A percentile compares a stretch with the other conserved stretches of the same genome.
Evolutionary conservation across 2,797 vertebrate genomes (phyloP).

Genomic region (Adrianichthys oophorus): DNA sequence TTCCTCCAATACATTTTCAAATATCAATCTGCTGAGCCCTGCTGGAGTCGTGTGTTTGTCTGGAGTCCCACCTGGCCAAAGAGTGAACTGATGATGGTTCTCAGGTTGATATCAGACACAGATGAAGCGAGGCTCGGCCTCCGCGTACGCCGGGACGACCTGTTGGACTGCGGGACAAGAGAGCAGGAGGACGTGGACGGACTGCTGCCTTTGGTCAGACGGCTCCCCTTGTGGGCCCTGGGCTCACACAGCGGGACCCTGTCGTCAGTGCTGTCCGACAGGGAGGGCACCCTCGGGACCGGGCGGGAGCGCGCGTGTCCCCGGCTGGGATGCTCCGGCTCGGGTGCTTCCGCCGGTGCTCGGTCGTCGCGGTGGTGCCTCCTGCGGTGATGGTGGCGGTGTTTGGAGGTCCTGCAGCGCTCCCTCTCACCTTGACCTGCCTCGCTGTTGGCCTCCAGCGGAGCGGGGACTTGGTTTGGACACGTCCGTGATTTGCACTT

Average conservation of each 20-base stretch:
- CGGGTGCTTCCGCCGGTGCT: slow-evolving; percentile 21
- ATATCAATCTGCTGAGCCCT: neutral
- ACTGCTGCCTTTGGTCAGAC: slow-evolving; percentile 47
- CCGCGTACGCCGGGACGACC: slow-evolving; percentile 79
- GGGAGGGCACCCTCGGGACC: slow-evolving; percentile 69
- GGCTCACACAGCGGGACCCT: slow-evolving; percentile 69
- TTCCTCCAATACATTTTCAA: slow-evolving; percentile 5
- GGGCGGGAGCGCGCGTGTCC: slow-evolving; percentile 56
- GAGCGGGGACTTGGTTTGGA: slow-evolving; percentile 62
- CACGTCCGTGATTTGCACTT: slow-evolving; percentile 61
- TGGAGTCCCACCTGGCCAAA: slow-evolving; percentile 92
- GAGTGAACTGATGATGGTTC: slow-evolving; percentile 90
- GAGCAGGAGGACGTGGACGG: slow-evolving; percentile 74
- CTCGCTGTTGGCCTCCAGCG: slow-evolving; percentile 66
- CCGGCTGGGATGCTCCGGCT: slow-evolving; percentile 50
- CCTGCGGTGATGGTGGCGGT: slow-evolving; percentile 76
- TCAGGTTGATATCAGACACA: slow-evolving; percentile 83
- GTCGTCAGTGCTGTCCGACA: slow-evolving; percentile 76
- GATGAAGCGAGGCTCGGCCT: slow-evolving; percentile 80
- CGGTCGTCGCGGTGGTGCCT: slow-evolving; percentile 70
- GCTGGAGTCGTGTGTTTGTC: too few relatives aligned
- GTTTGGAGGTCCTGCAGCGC: slow-evolving; percentile 67
- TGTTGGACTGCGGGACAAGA: slow-evolving; percentile 78
- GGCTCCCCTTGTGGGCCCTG: slow-evolving; percentile 62
- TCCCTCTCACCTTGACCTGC: slow-evolving; percentile 59